Evolutionary conservation across 2,113 vertebrate genomes (phyloP).

Genomic region (Camarhynchus parvulus): DNA sequence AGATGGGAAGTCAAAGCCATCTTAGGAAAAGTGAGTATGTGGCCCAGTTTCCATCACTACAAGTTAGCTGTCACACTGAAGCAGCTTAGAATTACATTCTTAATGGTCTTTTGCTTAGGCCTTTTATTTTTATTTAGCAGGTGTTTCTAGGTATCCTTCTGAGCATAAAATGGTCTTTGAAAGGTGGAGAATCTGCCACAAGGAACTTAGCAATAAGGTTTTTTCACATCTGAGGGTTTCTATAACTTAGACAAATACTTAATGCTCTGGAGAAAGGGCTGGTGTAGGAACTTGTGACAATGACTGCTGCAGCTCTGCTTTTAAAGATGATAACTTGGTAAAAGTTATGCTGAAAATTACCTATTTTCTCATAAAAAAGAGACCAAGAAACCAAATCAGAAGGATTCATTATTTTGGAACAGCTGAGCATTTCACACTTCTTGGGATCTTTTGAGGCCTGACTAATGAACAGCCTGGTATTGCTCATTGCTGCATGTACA

Average conservation of each 20-base stretch:
- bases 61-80: background rate
- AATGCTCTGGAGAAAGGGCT: background rate
- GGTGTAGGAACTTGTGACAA: fast-evolving
- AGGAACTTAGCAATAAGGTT: background rate
- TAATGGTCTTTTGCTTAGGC: background rate
- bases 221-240: background rate
- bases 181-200: background rate
- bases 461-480: background rate
- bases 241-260: background rate
- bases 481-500: background rate
- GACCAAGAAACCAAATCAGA: background rate
- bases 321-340: background rate
- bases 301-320: background rate
- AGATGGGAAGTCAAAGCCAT: background rate
- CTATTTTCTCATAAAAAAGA: background rate
- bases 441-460: background rate
- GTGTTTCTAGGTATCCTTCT: background rate
- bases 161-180: background rate
- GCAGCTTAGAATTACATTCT: background rate
- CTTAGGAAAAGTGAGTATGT: background rate
- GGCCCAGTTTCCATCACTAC: background rate
- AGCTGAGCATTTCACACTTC: background rate
- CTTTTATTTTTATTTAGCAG: background rate
- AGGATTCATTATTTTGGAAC: background rate
- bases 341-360: background rate